Conservation (phyloP, 2,888 invertebrate species). For the Melieria omissa region DNA sequence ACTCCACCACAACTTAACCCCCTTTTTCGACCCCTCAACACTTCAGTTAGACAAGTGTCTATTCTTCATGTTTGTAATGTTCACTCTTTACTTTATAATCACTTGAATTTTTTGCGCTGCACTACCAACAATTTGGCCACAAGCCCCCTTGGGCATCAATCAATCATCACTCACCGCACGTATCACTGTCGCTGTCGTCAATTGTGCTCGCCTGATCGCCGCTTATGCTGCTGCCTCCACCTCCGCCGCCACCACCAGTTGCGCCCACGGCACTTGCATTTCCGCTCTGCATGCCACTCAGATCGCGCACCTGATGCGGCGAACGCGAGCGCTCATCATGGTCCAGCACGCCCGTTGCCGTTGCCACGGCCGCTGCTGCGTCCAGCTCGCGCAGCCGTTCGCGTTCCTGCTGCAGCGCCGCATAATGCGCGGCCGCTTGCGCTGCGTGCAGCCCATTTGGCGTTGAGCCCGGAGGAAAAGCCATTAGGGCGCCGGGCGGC, state of each 20-base stretch:
- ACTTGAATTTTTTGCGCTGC: too few relatives aligned
- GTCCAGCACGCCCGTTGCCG: conserved; percentile 39
- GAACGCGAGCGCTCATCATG: conserved; percentile 66
- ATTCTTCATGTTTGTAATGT: too few relatives aligned
- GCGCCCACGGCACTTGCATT: conserved; percentile 37
- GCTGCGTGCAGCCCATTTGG: conserved; percentile 44
- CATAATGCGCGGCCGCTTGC: conserved; percentile 46
- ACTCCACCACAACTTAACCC: too few relatives aligned
- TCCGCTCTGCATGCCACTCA: conserved; percentile 46
- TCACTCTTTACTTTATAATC: too few relatives aligned
- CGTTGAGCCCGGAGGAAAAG: conserved; percentile 37
- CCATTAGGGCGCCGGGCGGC: conserved; percentile 45
- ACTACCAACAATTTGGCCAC: too few relatives aligned
- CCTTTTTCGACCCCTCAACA: too few relatives aligned
- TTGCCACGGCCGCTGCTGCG: conserved; percentile 40
- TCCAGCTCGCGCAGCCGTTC: conserved; percentile 48
- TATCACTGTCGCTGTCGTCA: conserved; percentile 67
- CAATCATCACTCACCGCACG: conserved; percentile 50
- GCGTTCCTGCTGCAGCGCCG: conserved; percentile 46
- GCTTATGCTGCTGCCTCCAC: conserved; percentile 61
- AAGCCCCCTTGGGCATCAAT: too few relatives aligned
- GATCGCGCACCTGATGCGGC: conserved; percentile 50
- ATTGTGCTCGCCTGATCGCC: conserved; percentile 64
- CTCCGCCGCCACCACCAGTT: conserved; percentile 49
- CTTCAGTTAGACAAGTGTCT: too few relatives aligned